A percentile compares a stretch with the other conserved stretches of the same genome.
Conservation (phyloP, 2,113 vertebrate genomes). For the Zonotrichia leucophrys region DNA sequence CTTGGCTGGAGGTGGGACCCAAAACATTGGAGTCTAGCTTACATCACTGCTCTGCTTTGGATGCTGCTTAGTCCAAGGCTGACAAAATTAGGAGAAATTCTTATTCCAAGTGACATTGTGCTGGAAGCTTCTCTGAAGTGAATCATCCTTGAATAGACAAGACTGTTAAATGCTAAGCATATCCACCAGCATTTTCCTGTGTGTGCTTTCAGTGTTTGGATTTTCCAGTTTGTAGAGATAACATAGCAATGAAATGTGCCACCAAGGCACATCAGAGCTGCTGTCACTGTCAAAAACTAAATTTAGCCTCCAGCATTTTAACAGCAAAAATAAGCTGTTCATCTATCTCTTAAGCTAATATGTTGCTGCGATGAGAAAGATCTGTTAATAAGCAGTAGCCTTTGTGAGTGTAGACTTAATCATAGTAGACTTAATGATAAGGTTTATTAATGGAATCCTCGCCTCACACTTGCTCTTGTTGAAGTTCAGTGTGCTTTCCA, state of each 20-base stretch:
- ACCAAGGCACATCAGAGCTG: background rate
- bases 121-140: background rate
- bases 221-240: background rate
- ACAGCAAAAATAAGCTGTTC: background rate
- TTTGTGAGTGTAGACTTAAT: background rate
- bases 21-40: background rate
- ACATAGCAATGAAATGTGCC: background rate
- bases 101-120: background rate
- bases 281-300: background rate
- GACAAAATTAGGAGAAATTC: background rate
- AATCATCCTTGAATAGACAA: background rate
- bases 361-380: background rate
- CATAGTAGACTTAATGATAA: conserved; percentile 7
- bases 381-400: background rate
- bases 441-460: background rate
- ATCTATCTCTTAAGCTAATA: background rate
- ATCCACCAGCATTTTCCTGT: background rate
- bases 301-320: background rate
- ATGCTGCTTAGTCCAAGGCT: background rate
- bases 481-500: background rate
- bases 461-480: background rate
- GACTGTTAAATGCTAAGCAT: background rate
- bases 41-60: background rate
- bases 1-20: background rate
- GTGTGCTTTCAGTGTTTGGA: background rate